Conservation (phyloP, 2,888 invertebrate genomes). For the Chymomyza caudatula region DNA sequence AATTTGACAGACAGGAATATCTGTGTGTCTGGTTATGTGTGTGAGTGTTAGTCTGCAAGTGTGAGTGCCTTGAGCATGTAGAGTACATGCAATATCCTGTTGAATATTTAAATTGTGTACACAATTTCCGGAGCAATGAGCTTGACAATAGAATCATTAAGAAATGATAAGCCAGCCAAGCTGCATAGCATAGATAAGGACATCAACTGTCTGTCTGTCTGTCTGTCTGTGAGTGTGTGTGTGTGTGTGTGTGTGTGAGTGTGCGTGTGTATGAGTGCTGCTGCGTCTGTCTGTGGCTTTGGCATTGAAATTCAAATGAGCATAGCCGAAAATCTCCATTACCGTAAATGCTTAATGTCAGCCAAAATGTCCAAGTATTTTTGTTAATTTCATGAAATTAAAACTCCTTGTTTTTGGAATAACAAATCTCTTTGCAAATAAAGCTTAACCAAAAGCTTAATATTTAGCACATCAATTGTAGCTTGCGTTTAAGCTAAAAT, state of each 20-base stretch:
- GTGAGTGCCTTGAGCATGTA: slow-evolving; percentile 28
- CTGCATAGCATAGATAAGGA: slow-evolving; percentile 50
- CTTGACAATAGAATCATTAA: slow-evolving; percentile 69
- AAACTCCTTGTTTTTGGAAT: too few species aligned
- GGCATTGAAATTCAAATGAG: too few species aligned
- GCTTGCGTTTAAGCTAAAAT: too few species aligned
- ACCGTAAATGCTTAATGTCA: too few species aligned
- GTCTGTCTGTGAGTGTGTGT: slow-evolving; percentile 10
- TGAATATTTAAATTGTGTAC: slow-evolving; percentile 69
- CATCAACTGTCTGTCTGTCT: slow-evolving; percentile 14
- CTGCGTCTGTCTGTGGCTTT: too few species aligned
- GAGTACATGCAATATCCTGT: slow-evolving; percentile 67
- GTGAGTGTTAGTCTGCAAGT: slow-evolving; percentile 4
- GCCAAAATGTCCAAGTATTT: too few species aligned
- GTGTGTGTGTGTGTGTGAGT: slow-evolving; percentile 33
- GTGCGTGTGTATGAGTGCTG: too few species aligned
- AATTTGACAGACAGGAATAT: neutral
- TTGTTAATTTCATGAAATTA: too few species aligned
- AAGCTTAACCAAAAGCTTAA: too few species aligned
- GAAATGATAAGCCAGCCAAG: slow-evolving; percentile 51
- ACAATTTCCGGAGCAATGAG: slow-evolving; percentile 67
- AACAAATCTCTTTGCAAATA: too few species aligned
- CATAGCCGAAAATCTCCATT: too few species aligned
- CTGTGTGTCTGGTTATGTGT: slow-evolving; percentile 9
- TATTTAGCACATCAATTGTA: too few species aligned